Conservation (phyloP, 2,888 invertebrate genomes). For the Sceliomorpha sp. region DNA sequence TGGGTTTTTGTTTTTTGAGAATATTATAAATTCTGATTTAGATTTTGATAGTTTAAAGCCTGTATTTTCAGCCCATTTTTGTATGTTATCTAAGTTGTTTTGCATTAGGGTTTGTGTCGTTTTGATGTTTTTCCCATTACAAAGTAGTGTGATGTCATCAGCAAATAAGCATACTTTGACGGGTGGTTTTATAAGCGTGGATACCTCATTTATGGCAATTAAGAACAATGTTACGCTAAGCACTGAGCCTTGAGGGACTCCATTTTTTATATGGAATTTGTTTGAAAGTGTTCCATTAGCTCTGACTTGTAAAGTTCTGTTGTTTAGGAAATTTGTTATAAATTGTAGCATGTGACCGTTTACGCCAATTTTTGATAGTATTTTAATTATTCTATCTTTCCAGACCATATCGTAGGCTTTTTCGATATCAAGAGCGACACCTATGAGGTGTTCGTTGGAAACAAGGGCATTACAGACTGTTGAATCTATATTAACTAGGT, state of each 20-base stretch:
- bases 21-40: no score
- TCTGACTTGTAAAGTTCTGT: constrained; percentile 29
- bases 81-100: constrained; percentile 37
- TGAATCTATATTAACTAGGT: no score
- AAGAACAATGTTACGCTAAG: constrained; percentile 50
- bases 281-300: constrained; percentile 20
- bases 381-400: constrained; percentile 37
- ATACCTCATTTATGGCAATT: constrained; percentile 47
- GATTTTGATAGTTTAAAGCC: constrained; percentile 58
- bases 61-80: constrained; percentile 21
- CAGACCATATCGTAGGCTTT: no score
- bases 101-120: constrained; percentile 36
- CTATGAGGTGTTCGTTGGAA: no score
- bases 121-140: constrained; percentile 30
- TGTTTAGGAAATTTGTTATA: constrained; percentile 44
- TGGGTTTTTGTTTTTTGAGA: background rate
- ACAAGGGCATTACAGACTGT: no score
- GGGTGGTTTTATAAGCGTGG: constrained; percentile 5
- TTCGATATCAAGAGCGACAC: no score
- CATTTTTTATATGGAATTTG: constrained; percentile 26
- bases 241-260: constrained; percentile 50
- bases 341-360: constrained; percentile 27
- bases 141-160: constrained; percentile 45
- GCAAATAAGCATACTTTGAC: constrained; percentile 35
- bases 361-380: constrained; percentile 26